phyloP scores from a whole-genome alignment of 2,797 vertebrate species.

The Pteronotus mesoamericanus region DNA sequence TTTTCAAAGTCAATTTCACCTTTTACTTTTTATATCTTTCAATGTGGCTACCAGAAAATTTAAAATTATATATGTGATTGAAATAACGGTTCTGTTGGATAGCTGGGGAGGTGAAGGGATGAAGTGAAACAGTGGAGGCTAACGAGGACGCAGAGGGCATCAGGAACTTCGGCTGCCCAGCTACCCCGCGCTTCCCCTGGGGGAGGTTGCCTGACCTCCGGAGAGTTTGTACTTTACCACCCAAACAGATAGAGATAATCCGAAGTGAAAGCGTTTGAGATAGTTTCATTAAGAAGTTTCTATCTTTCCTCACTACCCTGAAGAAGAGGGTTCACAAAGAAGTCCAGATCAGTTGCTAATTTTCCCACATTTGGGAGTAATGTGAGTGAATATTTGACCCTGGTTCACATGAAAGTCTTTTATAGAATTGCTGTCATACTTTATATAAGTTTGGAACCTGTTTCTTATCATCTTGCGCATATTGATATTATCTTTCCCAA shows the following conservation, averaged over 20 bases:
- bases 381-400: neutral
- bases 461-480: neutral
- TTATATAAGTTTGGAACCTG: neutral
- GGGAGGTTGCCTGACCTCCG: neutral
- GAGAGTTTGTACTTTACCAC: neutral
- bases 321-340: neutral
- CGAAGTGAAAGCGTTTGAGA: neutral
- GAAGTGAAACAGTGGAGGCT: neutral
- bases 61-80: neutral
- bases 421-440: neutral
- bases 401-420: neutral
- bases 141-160: neutral
- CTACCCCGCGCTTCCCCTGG: neutral
- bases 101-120: neutral
- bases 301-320: neutral
- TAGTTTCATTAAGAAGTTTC: neutral
- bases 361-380: neutral
- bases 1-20: neutral
- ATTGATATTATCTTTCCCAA: neutral
- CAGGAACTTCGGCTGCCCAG: neutral
- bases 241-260: neutral
- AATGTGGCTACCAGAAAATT: neutral
- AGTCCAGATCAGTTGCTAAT: neutral
- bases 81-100: neutral
- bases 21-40: neutral